Conservation (phyloP, 1,140 invertebrate species). For the Anastrepha ludens region DNA sequence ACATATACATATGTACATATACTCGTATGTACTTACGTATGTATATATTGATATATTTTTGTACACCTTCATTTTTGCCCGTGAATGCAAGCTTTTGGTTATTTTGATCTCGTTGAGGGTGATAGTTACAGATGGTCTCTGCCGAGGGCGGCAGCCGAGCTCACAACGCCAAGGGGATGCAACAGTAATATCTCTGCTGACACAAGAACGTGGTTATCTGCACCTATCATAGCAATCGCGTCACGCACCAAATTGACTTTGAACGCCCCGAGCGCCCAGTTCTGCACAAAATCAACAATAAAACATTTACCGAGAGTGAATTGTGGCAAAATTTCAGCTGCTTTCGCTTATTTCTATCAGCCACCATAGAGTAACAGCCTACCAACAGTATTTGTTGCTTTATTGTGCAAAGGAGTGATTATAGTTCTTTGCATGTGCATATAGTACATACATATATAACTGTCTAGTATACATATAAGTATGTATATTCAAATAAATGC, state of each 20-base stretch:
- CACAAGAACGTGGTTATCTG: conserved; percentile 29
- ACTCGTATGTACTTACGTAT: neutral
- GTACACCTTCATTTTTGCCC: neutral
- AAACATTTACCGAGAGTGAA: conserved; percentile 4
- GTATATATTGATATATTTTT: neutral
- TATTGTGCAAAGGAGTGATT: neutral
- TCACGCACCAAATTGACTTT: conserved; percentile 49
- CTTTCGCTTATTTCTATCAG: neutral
- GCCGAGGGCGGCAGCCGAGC: neutral
- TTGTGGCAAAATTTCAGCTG: neutral
- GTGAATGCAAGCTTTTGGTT: neutral
- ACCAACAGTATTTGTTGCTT: neutral
- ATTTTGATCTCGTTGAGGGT: neutral
- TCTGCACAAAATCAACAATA: conserved; percentile 5
- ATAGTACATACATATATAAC: neutral
- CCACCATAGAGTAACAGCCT: conserved; percentile 19
- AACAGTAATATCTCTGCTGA: conserved; percentile 12
- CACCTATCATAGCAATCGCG: neutral
- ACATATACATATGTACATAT: neutral
- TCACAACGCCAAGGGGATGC: neutral
- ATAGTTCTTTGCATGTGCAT: neutral
- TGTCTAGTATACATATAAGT: neutral
- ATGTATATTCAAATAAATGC: neutral
- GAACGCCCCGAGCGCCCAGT: conserved; percentile 10
- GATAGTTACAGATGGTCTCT: neutral